Conservation (phyloP, 1,140 invertebrate genomes). For the Cydia strobilella region DNA sequence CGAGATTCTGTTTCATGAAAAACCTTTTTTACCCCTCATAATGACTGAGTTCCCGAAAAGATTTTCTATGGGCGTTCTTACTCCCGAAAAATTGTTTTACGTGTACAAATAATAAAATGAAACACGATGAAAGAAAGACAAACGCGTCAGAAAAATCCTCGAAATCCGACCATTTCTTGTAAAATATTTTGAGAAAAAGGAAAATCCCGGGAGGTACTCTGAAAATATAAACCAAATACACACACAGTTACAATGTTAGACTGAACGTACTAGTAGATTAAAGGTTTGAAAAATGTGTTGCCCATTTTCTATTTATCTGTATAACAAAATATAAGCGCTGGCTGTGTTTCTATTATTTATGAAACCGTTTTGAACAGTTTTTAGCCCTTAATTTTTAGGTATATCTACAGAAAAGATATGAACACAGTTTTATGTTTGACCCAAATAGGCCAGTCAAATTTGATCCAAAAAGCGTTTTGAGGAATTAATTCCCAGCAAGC, state of each 20-base stretch:
- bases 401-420: no score
- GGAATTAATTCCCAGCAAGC: no score
- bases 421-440: no score
- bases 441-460: no score
- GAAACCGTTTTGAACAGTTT: no score
- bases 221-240: no score
- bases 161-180: not conserved
- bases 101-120: constrained; percentile 15
- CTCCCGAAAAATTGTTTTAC: constrained; percentile 14
- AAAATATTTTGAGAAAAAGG: not conserved
- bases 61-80: constrained; percentile 16
- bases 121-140: not conserved
- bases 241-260: no score
- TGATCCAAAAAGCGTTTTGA: no score
- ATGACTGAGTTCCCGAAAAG: constrained; percentile 12
- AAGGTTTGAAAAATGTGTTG: not conserved
- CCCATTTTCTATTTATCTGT: not conserved
- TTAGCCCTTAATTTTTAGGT: no score
- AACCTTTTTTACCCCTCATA: constrained; percentile 28
- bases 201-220: not conserved
- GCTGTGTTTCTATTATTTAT: not conserved
- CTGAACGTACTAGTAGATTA: not conserved
- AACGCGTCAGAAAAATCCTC: constrained; percentile 3
- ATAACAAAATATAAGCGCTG: not conserved
- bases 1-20: constrained; percentile 24